Percentiles rank a stretch among this genome's conserved stretches.
These are phyloP conservation scores for Orthonevra nobilis DNA, from an alignment of 2,888 invertebrate species.

Conservation along the genomic window DNA sequence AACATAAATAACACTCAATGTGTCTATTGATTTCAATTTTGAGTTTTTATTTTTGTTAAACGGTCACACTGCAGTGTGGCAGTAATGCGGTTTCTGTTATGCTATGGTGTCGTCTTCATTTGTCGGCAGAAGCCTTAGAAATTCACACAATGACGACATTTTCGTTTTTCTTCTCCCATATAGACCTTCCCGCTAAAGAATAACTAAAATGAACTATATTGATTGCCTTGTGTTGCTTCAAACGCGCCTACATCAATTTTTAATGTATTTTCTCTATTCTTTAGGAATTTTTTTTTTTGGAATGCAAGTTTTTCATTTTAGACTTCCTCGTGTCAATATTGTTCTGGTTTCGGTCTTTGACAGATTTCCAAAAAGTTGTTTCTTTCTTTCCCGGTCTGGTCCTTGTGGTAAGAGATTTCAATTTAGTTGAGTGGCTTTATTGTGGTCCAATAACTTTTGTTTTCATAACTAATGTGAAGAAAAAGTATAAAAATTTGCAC, in stretches of 20 bases:
- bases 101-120: slow-evolving; percentile 20
- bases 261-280: background rate
- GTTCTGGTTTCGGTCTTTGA: slow-evolving; percentile 20
- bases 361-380: slow-evolving; percentile 6
- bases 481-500: too few species aligned
- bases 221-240: slow-evolving; percentile 23
- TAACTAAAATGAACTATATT: slow-evolving; percentile 34
- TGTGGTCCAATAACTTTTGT: slow-evolving; percentile 10
- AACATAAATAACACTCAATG: slow-evolving; percentile 65
- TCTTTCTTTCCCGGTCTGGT: slow-evolving; percentile 5
- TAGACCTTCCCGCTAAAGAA: too few species aligned
- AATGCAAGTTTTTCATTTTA: background rate
- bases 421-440: slow-evolving; percentile 38
- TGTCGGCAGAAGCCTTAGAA: slow-evolving; percentile 44
- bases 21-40: slow-evolving; percentile 58
- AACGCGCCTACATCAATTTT: slow-evolving; percentile 6
- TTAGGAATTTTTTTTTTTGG: background rate
- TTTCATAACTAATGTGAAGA: too few species aligned
- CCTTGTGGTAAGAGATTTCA: slow-evolving; percentile 12
- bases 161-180: too few species aligned
- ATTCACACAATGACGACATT: slow-evolving; percentile 36
- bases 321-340: slow-evolving; percentile 7
- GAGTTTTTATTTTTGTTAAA: slow-evolving; percentile 28
- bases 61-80: background rate
- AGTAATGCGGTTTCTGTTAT: slow-evolving; percentile 12